phyloP scores from a whole-genome alignment of 64 coral and sea anemone genomes.

The Stylophora pistillata region DNA sequence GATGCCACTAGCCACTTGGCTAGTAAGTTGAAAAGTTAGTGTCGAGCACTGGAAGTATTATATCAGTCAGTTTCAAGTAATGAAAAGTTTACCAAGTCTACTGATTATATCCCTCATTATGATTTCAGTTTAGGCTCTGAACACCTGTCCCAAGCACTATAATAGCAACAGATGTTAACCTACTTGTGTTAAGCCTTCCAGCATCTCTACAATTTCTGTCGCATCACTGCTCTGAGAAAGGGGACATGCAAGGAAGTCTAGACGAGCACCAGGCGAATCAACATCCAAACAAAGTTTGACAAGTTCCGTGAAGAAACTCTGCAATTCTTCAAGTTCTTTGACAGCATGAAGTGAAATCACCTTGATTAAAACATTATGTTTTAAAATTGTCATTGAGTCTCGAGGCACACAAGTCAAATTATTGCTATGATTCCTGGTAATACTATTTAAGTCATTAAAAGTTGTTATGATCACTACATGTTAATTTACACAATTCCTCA shows the following conservation, averaged over 20 bases:
- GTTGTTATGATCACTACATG: too few relatives aligned
- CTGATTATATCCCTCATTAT: too few relatives aligned
- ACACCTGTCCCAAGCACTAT: too few relatives aligned
- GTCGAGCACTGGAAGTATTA: too few relatives aligned
- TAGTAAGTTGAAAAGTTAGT: too few relatives aligned
- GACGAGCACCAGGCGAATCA: constrained; percentile 52
- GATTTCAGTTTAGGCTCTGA: too few relatives aligned
- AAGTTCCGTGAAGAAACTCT: constrained; percentile 76
- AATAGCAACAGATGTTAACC: background rate
- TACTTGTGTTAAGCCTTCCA: constrained; percentile 66
- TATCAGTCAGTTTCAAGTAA: too few relatives aligned
- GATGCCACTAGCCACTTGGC: too few relatives aligned
- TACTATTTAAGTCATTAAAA: background rate
- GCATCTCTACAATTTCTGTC: constrained; percentile 69
- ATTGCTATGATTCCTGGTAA: too few relatives aligned
- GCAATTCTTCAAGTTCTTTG: constrained; percentile 73
- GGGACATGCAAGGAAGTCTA: constrained; percentile 86
- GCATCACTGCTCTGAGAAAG: constrained; percentile 76
- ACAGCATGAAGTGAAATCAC: constrained; percentile 72
- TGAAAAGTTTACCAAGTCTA: too few relatives aligned
- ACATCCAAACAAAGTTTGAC: constrained; percentile 74
- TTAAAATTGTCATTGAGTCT: background rate
- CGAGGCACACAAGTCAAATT: background rate
- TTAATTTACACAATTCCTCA: background rate
- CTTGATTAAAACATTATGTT: constrained; percentile 7